Base-by-base conservation (phyloP, 1,140 invertebrate species). In the Caenorhabditis remanei region DNA sequence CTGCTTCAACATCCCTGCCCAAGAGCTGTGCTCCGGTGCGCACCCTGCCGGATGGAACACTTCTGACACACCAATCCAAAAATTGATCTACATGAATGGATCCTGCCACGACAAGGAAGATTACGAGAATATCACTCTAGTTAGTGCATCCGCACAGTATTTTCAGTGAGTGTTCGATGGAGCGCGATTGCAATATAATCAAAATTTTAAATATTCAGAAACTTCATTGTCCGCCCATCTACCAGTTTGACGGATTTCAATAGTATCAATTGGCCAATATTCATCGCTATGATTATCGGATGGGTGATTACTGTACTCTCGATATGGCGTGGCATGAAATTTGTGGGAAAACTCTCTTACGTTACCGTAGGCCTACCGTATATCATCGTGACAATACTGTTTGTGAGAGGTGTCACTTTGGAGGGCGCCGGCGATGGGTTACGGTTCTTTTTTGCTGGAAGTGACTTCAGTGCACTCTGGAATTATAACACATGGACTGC, bases 371-470 rank as follows among this genome's bases (percentile, higher is more conserved):
- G 95, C 11, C 96, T 96, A 92, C 96, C 96, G 1, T 96, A 96
- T 91, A 94, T 96, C 16, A 95, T 96, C 90, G 93, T 96, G 50
- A 94, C 95, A 1, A 95, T 95, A 11, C 93, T 96, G n/a, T 93
- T 96, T 32, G 93, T 96, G 43, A 93, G 95, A 89, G 95, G 95
- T 88, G 94, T 94, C 4, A 96, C 96, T 2, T 93, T 97, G 83
- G 94, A 95, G 6, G 96, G 96, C 0, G 95, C 96, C 0, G 93
- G 91, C 0, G 93, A 95, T 75, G 96, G 96, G 13, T 96, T 97
- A 50, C 90, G 95, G 0, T 96, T 95, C 83, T 87, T 84, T 83
- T 40, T 90, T 5, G 40, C 50, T 1, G 61, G 58, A 16, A 41
- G 84, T 7, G 41, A 82, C 40, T 84, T 32, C 43, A 24, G 1